A percentile compares a stretch with the other conserved stretches of the same genome.
phyloP scores from a whole-genome alignment of 2,888 invertebrate species.

The Platerodrilus igneus region DNA sequence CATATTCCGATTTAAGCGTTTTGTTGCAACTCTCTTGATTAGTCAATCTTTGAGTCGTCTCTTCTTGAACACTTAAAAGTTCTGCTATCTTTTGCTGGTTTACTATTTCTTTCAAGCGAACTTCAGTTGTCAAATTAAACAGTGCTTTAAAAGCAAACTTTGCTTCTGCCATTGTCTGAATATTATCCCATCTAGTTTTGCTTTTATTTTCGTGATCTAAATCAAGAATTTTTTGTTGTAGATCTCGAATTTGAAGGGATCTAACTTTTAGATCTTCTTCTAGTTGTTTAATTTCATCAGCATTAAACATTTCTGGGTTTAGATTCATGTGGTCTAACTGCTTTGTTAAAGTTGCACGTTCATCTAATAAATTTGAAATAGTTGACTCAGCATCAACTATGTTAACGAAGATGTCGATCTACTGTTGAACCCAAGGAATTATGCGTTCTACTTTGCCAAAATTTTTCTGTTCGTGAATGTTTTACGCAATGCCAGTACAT shows the following conservation, averaged over 20 bases:
- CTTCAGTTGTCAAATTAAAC: conserved; percentile 56
- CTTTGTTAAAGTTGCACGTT: conserved; percentile 55
- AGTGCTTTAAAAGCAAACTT: conserved; percentile 67
- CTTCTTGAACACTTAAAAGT: conserved; percentile 51
- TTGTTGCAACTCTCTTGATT: conserved; percentile 24
- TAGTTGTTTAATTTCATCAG: conserved; percentile 41
- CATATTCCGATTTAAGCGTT: conserved; percentile 27
- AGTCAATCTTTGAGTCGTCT: conserved; percentile 30
- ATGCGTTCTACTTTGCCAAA: conserved; percentile 41
- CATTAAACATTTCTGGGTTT: conserved; percentile 41
- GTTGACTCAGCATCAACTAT: conserved; percentile 74
- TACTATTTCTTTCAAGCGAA: conserved; percentile 46
- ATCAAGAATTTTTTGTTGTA: conserved; percentile 77
- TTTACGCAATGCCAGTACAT: conserved; percentile 61
- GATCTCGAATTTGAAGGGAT: conserved; percentile 71
- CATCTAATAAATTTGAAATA: conserved; percentile 69
- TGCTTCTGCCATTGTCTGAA: conserved; percentile 74
- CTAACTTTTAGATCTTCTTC: conserved; percentile 59
- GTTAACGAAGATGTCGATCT: conserved; percentile 73
- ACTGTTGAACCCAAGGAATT: conserved; percentile 56
- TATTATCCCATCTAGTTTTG: conserved; percentile 64
- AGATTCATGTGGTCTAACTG: conserved; percentile 53
- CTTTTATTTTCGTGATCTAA: conserved; percentile 72
- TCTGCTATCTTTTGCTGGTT: conserved; percentile 47
- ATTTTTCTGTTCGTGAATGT: conserved; percentile 51